Base-by-base conservation (phyloP, 1,140 invertebrate genomes). In the Drosophila subpulchrella region DNA sequence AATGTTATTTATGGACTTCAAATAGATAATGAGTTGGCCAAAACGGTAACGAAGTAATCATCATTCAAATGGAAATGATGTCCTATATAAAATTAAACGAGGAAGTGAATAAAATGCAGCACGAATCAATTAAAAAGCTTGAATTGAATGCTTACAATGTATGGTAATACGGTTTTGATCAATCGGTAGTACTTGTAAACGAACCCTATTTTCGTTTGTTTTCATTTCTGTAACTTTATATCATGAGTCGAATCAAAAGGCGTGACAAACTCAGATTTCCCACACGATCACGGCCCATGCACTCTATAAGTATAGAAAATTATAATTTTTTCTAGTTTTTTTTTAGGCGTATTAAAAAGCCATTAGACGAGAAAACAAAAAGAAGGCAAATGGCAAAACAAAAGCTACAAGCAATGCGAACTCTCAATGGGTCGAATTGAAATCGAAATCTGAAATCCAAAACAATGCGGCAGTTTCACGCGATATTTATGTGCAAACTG, bases 401-500 rank as follows among this genome's bases (percentile, higher is more conserved):
- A 48, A 36, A 27, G 36, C 17, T 63, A 63, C 59, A 30, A 61
- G 59, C 59, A 55, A 24, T 50, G 27, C 58, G 41, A 77, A 60
- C 47, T 15, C 36, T 42, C 38, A 53, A 62, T 48, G 57, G 48
- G 48, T 58, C 36, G 54, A 44, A 78, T 63, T 63, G 39, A 75
- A 78, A 39, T 59, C 54, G 58, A 77, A 78, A 75, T 61, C 34
- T 50, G 39, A 53, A 61, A 81, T 36, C 41, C 38, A 34, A 66
- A 67, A 74, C 62, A 76, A 77, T 79, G 75, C 74, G 63, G 60
- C 61, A 62, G 54, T 66, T 66, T 55, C 53, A 66, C 55, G 39
- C 38, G 39, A 53, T 57, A 71, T 76, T 76, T 76, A 76, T 76
- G 73, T 24, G 41, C 72, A 75, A 76, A 74, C 61, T 75, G 47